Base-by-base conservation (phyloP, 2,888 invertebrate genomes). In the Magallana nippona region DNA sequence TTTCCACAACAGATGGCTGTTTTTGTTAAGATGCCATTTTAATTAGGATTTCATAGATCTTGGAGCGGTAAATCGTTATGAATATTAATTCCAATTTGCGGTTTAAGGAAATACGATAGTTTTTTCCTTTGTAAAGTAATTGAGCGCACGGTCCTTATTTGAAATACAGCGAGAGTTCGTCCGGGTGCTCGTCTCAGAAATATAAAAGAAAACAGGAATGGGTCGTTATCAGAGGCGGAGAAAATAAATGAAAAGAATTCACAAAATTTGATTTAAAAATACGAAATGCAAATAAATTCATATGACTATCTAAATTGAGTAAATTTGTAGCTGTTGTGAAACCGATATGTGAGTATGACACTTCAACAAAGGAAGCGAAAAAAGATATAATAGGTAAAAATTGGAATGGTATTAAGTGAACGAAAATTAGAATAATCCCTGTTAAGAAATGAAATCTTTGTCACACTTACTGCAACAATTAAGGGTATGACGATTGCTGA, bases 271-370 rank as follows among this genome's bases (percentile, higher is more conserved):
- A 71, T 71, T 71, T 71, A 15, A 71, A 71, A 71, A 71, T 71
- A 71, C 71, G 71, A 71, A 71, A 71, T 71, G 71, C 71, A 71
- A 71, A 71, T 71, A 71, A 71, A 71, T 71, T 71, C 71, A 71
- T 71, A 71, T 71, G 71, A 71, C 71, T 71, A 71, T 71, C 71
- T 27, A 71, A 71, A 71, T 71, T 71, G 71, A 71, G 71, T 71
- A 71, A 71, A 71, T 71, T 71, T 71, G 71, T 71, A 71, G 71
- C 71, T 27, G 71, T 71, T 71, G 32, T 71, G 71, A 71, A 71
- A 71, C 71, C 71, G 71, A 71, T 71, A 71, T 71, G 22, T 71
- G 71, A 71, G 71, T 71, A 71, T 71, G 71, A 13, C 71, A 71
- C 71, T 71, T 71, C 71, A 71, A 71, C 71, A 71, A 71, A 71